Conservation (phyloP, 2,113 vertebrate genomes). For the Macquaria ambigua region DNA sequence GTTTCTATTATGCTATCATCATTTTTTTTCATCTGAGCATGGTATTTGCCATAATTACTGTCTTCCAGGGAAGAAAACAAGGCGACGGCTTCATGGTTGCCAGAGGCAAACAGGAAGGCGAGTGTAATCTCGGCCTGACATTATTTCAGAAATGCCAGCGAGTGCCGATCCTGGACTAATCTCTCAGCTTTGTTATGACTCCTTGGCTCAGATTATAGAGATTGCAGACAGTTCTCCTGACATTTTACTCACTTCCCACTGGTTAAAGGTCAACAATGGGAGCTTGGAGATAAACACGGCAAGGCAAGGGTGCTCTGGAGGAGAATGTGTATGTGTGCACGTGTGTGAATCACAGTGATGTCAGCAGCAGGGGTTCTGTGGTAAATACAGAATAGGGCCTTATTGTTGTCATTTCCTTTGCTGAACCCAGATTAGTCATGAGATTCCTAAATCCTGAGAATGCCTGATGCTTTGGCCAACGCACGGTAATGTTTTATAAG, state of each 20-base stretch:
- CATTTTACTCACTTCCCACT: constrained; percentile 56
- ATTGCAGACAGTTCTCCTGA: constrained; percentile 39
- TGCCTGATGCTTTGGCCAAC: background rate
- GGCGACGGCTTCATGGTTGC: background rate
- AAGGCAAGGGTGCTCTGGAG: background rate
- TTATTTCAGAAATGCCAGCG: constrained; percentile 26
- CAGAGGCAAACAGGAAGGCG: constrained; percentile 45
- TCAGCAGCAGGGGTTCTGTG: constrained; percentile 21
- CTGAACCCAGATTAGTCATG: constrained; percentile 1
- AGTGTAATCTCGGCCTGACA: constrained; percentile 8
- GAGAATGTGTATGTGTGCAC: background rate
- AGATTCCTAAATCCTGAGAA: constrained; percentile 10
- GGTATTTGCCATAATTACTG: constrained; percentile 35
- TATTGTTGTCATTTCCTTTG: constrained; percentile 29
- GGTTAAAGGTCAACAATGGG: constrained; percentile 61
- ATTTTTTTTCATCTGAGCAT: background rate
- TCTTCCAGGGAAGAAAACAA: constrained; percentile 26
- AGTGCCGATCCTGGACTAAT: constrained; percentile 8
- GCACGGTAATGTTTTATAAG: background rate
- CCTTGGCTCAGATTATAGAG: constrained; percentile 42
- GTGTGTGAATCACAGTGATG: constrained; percentile 2
- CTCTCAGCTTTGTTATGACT: constrained; percentile 46
- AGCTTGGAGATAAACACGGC: constrained; percentile 26
- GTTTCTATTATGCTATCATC: background rate
- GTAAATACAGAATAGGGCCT: background rate